Evolutionary conservation across 37 sponge, comb jelly and placozoan species (phyloP).

Genomic region (Ephydatia muelleri): DNA sequence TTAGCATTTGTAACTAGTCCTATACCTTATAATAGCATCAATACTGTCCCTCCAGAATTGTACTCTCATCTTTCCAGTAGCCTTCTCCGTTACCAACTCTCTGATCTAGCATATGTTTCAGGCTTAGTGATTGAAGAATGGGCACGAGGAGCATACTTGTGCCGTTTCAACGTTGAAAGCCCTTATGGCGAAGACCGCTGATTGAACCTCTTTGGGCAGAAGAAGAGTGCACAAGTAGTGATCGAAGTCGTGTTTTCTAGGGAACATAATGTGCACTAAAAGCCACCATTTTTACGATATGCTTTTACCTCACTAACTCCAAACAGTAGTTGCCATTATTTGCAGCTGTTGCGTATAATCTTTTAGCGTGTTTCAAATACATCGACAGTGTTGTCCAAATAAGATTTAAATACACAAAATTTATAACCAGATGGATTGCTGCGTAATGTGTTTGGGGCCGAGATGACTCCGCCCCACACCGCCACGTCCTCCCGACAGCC

Average conservation of each 20-base stretch:
- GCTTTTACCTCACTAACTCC: conserved; percentile 19
- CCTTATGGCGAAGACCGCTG: conserved; percentile 74
- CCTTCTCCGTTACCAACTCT: conserved; percentile 46
- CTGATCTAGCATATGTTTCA: conserved; percentile 30
- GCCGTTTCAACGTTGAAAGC: conserved; percentile 89
- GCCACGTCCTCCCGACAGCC: too few relatives aligned
- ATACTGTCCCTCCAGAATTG: conserved; percentile 83
- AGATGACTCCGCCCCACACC: too few relatives aligned
- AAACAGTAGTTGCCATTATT: conserved; percentile 7
- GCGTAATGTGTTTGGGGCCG: too few relatives aligned
- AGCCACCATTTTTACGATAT: not conserved
- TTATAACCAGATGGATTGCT: too few relatives aligned
- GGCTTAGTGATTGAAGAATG: not conserved
- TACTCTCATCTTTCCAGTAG: conserved; percentile 68
- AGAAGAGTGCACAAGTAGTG: conserved; percentile 81
- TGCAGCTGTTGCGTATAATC: not conserved
- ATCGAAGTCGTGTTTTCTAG: conserved; percentile 84
- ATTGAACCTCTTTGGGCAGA: conserved; percentile 48
- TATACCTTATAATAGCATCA: conserved; percentile 62
- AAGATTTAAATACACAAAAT: too few relatives aligned
- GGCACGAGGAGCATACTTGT: conserved; percentile 34
- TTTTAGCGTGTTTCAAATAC: not conserved
- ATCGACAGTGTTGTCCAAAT: too few relatives aligned
- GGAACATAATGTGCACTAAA: not conserved
- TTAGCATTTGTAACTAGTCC: not conserved